Base-by-base conservation (phyloP, 2,888 invertebrate genomes). In the Camptogramma bilineatum region DNA sequence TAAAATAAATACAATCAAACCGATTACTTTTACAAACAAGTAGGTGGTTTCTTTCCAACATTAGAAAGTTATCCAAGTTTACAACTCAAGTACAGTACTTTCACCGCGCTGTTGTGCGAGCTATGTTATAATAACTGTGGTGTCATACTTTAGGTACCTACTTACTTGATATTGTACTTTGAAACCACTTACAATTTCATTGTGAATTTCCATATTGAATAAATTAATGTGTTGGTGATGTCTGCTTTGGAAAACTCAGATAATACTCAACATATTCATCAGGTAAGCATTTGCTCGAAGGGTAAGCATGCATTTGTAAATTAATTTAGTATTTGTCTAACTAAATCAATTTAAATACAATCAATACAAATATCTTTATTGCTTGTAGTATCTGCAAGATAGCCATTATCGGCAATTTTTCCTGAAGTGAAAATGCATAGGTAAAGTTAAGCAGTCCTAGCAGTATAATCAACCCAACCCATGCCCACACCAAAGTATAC, bases 221-320 rank as follows among this genome's bases (percentile, higher is more conserved):
- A 4, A 34, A n/a, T 52, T 13, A 42, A 16, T 46, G 28, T 54
- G 56, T 56, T 4, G 7, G 51, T 58, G 17, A 63, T 63, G 62
- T 48, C 34, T 48, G 31, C 28, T 16, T 16, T 47, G 28, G 48
- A 53, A 18, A 62, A 46, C 16, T 52, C 46, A 1, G 62, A 52
- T 18, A 55, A 7, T 47, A 24, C 17, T 4, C 57, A 39, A 47
- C 62, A 57, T 48, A 53, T 63, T 42, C 62, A 63, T 48, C 57
- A 63, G 52, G 62, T 63, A 31, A 57, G 57, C 13, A 19, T 4
- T 28, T 28, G 28, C 4, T n/a, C n/a, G n/a, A n/a, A n/a, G n/a
- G n/a, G 8, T 1, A 28, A 39, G 3, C 39, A 39, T 13, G 17
- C n/a, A 28, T n/a, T n/a, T n/a, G n/a, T n/a, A n/a, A n/a, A n/a